A percentile compares a stretch with the other conserved stretches of the same genome.
Conservation (phyloP, 2,113 vertebrate genomes). For the Calyptommatus sinebrachiatus region DNA sequence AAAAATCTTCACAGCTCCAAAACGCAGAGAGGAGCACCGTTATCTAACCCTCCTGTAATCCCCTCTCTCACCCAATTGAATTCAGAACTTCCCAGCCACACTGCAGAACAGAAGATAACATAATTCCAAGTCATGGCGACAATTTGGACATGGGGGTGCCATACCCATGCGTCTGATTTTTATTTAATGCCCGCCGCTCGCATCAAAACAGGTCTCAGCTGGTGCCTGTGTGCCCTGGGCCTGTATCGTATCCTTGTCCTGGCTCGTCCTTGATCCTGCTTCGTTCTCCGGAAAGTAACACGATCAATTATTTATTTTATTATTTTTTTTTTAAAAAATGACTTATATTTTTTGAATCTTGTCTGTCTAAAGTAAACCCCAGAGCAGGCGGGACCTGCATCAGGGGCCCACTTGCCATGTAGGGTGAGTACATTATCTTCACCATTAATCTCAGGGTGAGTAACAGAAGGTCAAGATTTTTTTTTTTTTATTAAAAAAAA, state of each 20-base stretch:
- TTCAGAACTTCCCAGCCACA: slow-evolving; percentile 55
- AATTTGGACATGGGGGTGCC: slow-evolving; percentile 40
- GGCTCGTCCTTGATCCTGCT: no score
- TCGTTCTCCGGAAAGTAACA: background rate
- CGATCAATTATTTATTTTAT: no score
- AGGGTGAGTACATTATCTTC: no score
- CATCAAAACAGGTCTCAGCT: slow-evolving; percentile 56
- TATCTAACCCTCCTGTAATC: slow-evolving; percentile 63
- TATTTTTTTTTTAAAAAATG: no score
- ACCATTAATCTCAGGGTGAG: no score
- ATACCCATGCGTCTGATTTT: background rate
- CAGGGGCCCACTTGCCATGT: no score
- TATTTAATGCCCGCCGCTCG: slow-evolving; percentile 53
- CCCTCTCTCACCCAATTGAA: slow-evolving; percentile 30
- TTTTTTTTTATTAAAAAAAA: no score
- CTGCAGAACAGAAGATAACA: slow-evolving; percentile 64
- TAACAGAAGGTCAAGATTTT: no score
- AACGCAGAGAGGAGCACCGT: slow-evolving; percentile 44
- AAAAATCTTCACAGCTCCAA: slow-evolving; percentile 26
- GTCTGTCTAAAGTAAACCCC: no score
- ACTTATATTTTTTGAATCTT: no score
- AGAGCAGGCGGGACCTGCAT: no score
- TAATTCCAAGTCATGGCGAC: slow-evolving; percentile 66
- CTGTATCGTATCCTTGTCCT: slow-evolving; percentile 48
- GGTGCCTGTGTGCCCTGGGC: slow-evolving; percentile 43